phyloP scores from a whole-genome alignment of 2,797 vertebrate species.

The Hypotaenidia philippensis region DNA sequence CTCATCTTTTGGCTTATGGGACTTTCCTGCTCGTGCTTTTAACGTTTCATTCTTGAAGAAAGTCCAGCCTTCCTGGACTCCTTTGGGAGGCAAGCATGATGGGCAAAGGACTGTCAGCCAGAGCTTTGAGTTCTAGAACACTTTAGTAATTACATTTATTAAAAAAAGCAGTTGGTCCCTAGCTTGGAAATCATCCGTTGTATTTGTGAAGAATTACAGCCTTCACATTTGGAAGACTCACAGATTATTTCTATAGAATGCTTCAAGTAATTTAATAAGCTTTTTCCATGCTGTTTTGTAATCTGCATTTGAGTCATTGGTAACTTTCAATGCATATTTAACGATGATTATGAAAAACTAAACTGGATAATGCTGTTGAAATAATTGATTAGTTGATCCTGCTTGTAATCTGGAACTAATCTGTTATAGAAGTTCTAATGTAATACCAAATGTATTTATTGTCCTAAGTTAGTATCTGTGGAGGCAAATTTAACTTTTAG shows the following conservation, averaged over 20 bases:
- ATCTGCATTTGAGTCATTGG: not conserved
- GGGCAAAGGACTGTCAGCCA: no score
- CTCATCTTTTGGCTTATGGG: no score
- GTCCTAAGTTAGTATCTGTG: not conserved
- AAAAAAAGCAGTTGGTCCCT: not conserved
- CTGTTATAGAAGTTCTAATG: not conserved
- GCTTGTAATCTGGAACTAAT: not conserved
- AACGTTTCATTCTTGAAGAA: no score
- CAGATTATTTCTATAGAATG: not conserved
- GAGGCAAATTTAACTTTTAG: not conserved
- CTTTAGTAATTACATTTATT: not conserved
- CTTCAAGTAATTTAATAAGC: not conserved
- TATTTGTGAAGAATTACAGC: not conserved
- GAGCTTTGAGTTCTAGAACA: rapidly evolving
- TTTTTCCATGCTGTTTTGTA: not conserved
- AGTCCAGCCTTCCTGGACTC: no score
- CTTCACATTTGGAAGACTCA: not conserved
- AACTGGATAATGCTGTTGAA: not conserved
- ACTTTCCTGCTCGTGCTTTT: no score
- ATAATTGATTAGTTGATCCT: not conserved
- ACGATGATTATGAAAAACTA: not conserved
- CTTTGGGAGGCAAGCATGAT: no score
- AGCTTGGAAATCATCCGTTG: not conserved
- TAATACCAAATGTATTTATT: not conserved
- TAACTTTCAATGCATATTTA: not conserved